These are phyloP conservation scores for Ormyrus rosae DNA, from an alignment of 2,888 invertebrate genomes.

Conservation along the genomic window DNA sequence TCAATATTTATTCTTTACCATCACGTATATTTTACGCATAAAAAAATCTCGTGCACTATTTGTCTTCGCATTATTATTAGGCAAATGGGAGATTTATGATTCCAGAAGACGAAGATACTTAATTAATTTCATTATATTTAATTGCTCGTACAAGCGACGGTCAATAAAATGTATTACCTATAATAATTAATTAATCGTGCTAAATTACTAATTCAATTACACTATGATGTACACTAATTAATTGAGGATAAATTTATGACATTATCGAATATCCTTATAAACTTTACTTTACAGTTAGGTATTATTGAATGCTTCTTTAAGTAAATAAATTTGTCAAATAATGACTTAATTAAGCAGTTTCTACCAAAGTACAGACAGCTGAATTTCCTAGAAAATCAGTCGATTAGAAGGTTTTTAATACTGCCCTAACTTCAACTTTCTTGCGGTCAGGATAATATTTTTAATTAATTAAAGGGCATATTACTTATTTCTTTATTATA, in stretches of 20 bases:
- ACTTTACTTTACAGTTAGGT: too few relatives aligned
- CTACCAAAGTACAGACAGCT: too few relatives aligned
- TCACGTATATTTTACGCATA: neutral
- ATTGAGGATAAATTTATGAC: neutral
- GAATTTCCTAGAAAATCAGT: too few relatives aligned
- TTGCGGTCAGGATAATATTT: too few relatives aligned
- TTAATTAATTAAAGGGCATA: too few relatives aligned
- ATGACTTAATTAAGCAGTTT: too few relatives aligned
- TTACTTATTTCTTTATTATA: too few relatives aligned
- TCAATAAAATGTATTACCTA: constrained; percentile 1
- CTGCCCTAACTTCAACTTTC: too few relatives aligned
- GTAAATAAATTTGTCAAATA: too few relatives aligned
- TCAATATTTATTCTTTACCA: neutral
- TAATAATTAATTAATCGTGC: neutral
- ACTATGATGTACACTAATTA: constrained; percentile 11
- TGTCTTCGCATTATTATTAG: neutral
- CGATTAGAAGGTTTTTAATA: too few relatives aligned
- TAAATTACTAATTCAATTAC: constrained; percentile 13
- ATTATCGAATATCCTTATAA: too few relatives aligned
- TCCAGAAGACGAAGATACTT: neutral
- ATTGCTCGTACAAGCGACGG: neutral
- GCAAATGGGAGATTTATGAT: neutral
- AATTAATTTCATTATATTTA: neutral
- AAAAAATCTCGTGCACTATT: neutral
- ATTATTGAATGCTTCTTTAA: too few relatives aligned